These are phyloP conservation scores for Syngnathus scovelli DNA, from an alignment of 2,113 vertebrate species.

Conservation along the genomic window DNA sequence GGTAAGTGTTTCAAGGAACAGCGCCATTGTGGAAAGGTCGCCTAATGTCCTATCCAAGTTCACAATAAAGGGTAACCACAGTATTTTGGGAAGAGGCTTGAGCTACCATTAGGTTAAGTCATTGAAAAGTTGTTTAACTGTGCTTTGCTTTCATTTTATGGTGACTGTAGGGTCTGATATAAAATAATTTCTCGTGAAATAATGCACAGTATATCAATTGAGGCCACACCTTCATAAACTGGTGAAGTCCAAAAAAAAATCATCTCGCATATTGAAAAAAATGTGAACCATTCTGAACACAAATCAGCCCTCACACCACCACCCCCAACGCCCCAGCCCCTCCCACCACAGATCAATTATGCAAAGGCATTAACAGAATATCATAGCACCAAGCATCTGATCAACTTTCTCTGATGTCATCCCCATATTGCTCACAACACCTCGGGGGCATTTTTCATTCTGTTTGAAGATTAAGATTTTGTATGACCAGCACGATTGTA, in stretches of 20 bases:
- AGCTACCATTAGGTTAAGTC: neutral
- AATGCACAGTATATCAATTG: too few relatives aligned
- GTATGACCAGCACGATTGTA: too few relatives aligned
- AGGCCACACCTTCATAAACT: too few relatives aligned
- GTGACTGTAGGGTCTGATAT: too few relatives aligned
- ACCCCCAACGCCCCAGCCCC: too few relatives aligned
- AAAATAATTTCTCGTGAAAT: too few relatives aligned
- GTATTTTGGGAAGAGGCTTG: neutral
- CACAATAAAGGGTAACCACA: neutral
- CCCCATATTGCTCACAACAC: neutral
- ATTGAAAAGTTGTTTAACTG: neutral
- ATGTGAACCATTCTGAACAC: neutral
- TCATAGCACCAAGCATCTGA: neutral
- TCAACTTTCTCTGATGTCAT: neutral
- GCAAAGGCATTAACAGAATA: neutral
- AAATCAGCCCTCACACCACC: too few relatives aligned
- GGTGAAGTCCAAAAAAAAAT: too few relatives aligned
- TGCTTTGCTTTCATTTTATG: neutral
- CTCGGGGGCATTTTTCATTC: neutral
- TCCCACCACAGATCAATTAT: neutral
- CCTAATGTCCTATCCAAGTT: conserved; percentile 10
- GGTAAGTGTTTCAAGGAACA: conserved; percentile 13
- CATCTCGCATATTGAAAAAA: too few relatives aligned
- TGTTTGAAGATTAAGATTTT: neutral
- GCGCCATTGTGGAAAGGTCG: conserved; percentile 14